Evolutionary conservation across 2,888 invertebrate species (phyloP).

Genomic region (Formica aserva): DNA sequence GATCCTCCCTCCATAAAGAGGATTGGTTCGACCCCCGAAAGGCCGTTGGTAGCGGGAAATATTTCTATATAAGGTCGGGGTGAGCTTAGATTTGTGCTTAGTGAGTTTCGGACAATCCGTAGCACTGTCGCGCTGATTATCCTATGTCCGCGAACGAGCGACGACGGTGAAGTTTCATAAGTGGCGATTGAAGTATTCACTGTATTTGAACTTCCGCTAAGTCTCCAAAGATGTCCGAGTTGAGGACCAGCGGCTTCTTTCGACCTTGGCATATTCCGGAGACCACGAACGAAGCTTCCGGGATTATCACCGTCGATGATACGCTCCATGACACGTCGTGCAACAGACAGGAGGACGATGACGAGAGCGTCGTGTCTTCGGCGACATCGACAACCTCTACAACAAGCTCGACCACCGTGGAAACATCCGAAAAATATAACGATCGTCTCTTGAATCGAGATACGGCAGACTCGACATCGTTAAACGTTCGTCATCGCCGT

Average conservation of each 20-base stretch:
- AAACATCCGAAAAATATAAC: neutral
- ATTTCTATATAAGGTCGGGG: conserved; percentile 67
- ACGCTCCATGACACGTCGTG: neutral
- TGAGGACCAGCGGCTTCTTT: conserved; percentile 69
- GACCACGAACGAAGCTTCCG: neutral
- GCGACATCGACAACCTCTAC: conserved; percentile 34
- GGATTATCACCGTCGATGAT: neutral
- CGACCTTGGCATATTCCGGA: conserved; percentile 76
- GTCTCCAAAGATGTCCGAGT: conserved; percentile 20
- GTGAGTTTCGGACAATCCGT: conserved; percentile 25
- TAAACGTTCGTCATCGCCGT: neutral
- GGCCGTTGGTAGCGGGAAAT: conserved; percentile 29
- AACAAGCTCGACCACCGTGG: neutral
- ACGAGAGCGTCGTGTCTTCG: conserved; percentile 16
- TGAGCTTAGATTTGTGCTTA: conserved; percentile 34
- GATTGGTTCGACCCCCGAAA: conserved; percentile 70
- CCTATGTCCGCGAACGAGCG: neutral
- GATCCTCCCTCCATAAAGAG: conserved; percentile 71
- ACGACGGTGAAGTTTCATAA: neutral
- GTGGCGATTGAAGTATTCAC: neutral
- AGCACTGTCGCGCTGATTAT: neutral
- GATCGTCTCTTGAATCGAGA: conserved; percentile 33
- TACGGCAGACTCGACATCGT: neutral
- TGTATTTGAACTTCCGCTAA: neutral
- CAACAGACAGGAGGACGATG: conserved; percentile 55